phyloP scores from a whole-genome alignment of 2,888 invertebrate genomes.

The Malacosoma neustria region DNA sequence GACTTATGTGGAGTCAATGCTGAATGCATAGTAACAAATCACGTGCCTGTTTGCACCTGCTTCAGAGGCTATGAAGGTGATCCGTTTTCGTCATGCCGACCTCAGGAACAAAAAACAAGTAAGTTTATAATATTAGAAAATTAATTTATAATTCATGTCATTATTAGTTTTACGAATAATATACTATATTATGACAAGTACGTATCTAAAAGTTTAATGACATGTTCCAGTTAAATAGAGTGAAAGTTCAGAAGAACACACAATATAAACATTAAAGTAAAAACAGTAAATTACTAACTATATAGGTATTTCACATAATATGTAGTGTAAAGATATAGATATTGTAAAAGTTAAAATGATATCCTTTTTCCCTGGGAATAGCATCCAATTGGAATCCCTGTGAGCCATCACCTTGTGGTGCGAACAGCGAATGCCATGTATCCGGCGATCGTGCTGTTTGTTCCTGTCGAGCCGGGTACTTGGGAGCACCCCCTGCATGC shows the following conservation, averaged over 20 bases:
- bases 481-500: constrained; percentile 84
- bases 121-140: constrained; percentile 34
- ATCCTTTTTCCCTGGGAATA: constrained; percentile 6
- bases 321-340: too few species aligned
- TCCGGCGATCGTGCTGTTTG: constrained; percentile 82
- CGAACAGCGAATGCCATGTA: constrained; percentile 83
- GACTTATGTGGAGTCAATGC: constrained; percentile 90
- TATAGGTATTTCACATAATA: too few species aligned
- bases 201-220: too few species aligned
- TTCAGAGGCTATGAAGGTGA: constrained; percentile 85
- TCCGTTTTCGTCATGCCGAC: constrained; percentile 86
- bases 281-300: too few species aligned
- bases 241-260: too few species aligned
- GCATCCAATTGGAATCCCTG: constrained; percentile 75
- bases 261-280: too few species aligned
- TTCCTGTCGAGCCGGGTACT: constrained; percentile 80
- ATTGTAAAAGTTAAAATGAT: too few species aligned
- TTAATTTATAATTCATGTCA: too few species aligned
- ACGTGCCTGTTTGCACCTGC: constrained; percentile 88
- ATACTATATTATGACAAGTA: too few species aligned
- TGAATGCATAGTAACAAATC: constrained; percentile 87
- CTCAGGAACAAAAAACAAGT: constrained; percentile 66
- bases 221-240: too few species aligned
- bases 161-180: too few species aligned
- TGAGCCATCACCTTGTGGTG: constrained; percentile 84